Conservation (phyloP, 2,113 vertebrate genomes). For the Eublepharis macularius region DNA sequence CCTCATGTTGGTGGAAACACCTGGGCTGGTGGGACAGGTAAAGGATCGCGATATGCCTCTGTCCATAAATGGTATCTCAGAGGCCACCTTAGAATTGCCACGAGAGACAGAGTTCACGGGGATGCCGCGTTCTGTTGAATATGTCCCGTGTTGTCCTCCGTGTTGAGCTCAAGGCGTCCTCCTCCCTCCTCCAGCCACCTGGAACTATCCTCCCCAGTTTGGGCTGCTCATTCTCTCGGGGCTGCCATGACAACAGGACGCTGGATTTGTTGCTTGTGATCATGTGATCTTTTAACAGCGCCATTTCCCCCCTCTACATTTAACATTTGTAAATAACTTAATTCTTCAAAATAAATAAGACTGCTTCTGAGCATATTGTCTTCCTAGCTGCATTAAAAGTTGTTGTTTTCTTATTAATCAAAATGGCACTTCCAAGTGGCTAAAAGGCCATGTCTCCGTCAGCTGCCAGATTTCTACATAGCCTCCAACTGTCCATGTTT, state of each 20-base stretch:
- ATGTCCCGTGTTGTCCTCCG: too few species aligned
- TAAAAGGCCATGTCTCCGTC: too few species aligned
- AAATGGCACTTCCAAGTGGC: too few species aligned
- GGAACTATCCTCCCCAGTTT: neutral
- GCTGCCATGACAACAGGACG: neutral
- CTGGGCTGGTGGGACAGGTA: constrained; percentile 97
- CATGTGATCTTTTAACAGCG: neutral
- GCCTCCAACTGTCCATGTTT: too few species aligned
- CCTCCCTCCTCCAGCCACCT: too few species aligned
- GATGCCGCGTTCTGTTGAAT: neutral
- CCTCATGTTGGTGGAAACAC: constrained; percentile 94
- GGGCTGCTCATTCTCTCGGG: neutral
- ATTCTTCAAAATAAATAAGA: too few species aligned
- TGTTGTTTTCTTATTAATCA: too few species aligned
- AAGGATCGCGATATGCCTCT: neutral
- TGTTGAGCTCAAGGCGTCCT: neutral
- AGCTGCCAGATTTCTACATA: too few species aligned
- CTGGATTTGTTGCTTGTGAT: neutral
- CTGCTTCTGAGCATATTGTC: too few species aligned
- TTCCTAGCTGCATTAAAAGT: too few species aligned
- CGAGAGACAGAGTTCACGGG: neutral
- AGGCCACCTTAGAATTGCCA: neutral
- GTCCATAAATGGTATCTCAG: neutral
- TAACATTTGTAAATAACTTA: too few species aligned
- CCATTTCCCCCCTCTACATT: neutral